Evolutionary conservation across 2,113 vertebrate genomes (phyloP).

Genomic region (Bufo bufo): DNA sequence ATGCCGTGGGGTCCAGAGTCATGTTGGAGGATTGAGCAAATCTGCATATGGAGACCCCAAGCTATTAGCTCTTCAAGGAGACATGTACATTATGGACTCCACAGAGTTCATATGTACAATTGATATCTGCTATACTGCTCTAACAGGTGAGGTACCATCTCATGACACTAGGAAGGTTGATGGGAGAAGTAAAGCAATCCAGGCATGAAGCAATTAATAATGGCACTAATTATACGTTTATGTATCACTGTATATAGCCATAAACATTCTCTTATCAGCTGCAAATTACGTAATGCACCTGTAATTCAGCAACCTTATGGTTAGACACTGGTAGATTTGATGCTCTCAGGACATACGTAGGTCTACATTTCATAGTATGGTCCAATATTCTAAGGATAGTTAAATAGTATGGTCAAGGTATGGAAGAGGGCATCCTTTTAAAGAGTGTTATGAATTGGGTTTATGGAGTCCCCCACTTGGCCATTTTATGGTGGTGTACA

Average conservation of each 20-base stretch:
- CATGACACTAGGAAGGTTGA: not conserved
- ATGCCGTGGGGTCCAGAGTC: conserved; percentile 45
- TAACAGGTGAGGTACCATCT: not conserved
- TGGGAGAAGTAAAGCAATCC: not conserved
- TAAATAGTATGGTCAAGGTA: too few relatives aligned
- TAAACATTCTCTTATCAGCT: too few relatives aligned
- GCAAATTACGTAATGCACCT: not conserved
- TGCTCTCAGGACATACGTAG: not conserved
- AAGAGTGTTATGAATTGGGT: too few relatives aligned
- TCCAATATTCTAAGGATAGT: not conserved
- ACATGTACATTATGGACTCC: not conserved
- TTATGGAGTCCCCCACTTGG: too few relatives aligned
- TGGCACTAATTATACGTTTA: not conserved
- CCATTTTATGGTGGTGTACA: too few relatives aligned
- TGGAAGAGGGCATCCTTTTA: too few relatives aligned
- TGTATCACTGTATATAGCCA: not conserved
- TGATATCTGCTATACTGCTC: not conserved
- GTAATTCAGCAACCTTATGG: too few relatives aligned
- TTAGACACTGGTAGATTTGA: too few relatives aligned
- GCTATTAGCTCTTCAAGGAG: conserved; percentile 38
- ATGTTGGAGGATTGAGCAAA: conserved; percentile 39
- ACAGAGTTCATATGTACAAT: not conserved
- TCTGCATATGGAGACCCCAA: conserved; percentile 25
- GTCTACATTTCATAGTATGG: not conserved
- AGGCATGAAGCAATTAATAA: not conserved